Conservation (phyloP, 2,797 vertebrate genomes). For the Sebastes iracundus region DNA sequence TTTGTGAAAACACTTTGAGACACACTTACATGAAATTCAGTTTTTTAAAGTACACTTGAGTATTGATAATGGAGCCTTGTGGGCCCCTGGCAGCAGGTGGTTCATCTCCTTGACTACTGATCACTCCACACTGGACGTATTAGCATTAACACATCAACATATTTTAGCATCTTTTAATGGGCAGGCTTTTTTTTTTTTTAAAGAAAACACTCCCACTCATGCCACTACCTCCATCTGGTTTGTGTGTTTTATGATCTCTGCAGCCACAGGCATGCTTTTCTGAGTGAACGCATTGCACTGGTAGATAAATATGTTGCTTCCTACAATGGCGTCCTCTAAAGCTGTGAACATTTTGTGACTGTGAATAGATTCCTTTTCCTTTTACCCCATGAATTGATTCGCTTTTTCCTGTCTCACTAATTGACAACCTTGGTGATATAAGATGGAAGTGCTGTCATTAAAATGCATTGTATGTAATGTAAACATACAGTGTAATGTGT, state of each 20-base stretch:
- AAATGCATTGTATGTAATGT: background rate
- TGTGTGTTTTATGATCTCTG: background rate
- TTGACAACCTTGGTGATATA: background rate
- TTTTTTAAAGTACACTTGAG: background rate
- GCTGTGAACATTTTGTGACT: background rate
- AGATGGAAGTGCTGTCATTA: background rate
- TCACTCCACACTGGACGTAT: background rate
- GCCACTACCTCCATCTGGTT: background rate
- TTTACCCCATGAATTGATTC: background rate
- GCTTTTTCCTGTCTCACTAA: background rate
- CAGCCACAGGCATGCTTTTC: background rate
- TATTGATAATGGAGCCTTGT: background rate
- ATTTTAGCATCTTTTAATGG: slow-evolving; percentile 2
- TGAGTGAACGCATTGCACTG: background rate
- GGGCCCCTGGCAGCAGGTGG: background rate
- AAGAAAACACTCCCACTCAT: background rate
- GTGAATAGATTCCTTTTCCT: background rate
- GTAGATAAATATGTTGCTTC: background rate
- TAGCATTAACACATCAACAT: background rate
- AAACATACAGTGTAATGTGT: background rate
- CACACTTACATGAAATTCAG: background rate
- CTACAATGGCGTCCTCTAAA: background rate
- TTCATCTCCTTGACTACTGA: background rate
- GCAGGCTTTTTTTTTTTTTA: background rate
- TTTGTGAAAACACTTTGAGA: background rate